Percentiles rank a stretch among this genome's conserved stretches.
Conservation (phyloP, 1,140 invertebrate species). For the Maconellicoccus hirsutus region DNA sequence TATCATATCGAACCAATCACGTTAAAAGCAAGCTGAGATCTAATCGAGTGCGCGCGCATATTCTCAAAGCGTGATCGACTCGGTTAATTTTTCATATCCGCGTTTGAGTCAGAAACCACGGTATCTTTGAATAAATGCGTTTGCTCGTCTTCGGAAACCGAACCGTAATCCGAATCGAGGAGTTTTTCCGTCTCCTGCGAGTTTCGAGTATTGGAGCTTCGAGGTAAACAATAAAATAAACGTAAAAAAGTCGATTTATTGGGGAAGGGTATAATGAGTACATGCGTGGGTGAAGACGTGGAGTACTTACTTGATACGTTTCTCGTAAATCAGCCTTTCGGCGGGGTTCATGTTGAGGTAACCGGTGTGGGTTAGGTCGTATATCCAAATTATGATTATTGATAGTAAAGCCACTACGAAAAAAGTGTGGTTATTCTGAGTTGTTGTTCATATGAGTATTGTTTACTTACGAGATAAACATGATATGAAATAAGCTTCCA, state of each 20-base stretch:
- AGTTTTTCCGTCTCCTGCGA: background rate
- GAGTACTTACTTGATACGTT: background rate
- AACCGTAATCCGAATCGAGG: constrained; percentile 6
- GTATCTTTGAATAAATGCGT: background rate
- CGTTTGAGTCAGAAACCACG: background rate
- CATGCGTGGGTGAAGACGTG: background rate
- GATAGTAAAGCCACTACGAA: background rate
- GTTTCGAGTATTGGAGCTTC: background rate
- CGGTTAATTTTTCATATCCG: background rate
- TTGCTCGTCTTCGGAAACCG: constrained; percentile 11
- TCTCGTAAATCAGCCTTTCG: background rate
- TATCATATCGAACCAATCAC: too few species aligned
- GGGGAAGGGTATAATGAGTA: too few species aligned
- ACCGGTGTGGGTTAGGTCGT: background rate
- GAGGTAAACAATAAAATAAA: too few species aligned
- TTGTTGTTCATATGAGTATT: too few species aligned
- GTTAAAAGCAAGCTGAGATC: background rate
- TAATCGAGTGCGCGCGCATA: background rate
- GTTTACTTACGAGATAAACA: constrained; percentile 71
- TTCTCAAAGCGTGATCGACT: background rate
- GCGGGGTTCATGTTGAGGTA: background rate
- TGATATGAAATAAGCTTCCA: constrained; percentile 87
- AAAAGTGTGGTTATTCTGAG: background rate
- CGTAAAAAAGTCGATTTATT: too few species aligned
- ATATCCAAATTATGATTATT: background rate